A percentile compares a stretch with the other conserved stretches of the same genome.
Evolutionary conservation across 2,888 invertebrate genomes (phyloP).

Genomic region (Lycaena phlaeas): DNA sequence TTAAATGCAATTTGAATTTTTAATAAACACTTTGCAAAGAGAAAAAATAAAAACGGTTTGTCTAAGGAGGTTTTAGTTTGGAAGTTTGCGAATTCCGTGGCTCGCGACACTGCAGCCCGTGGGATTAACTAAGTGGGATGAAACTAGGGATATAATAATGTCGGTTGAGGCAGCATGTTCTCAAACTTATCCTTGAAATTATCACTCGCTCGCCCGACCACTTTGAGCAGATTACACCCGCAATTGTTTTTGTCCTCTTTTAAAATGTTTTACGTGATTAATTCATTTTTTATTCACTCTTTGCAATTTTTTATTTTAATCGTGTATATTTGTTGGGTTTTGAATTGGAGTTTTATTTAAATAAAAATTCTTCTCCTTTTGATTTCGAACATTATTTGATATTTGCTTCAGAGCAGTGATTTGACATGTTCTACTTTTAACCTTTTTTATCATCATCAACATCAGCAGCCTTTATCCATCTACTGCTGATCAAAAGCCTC

Average conservation of each 20-base stretch:
- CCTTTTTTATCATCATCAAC: no score
- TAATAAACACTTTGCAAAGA: no score
- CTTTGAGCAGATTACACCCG: background rate
- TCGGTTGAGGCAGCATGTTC: background rate
- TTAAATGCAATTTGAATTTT: no score
- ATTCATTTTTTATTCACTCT: background rate
- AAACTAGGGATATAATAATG: conserved; percentile 4
- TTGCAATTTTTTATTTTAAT: background rate
- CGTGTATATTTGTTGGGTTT: no score
- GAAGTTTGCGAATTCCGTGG: conserved; percentile 1
- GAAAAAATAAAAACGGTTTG: no score
- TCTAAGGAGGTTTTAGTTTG: background rate
- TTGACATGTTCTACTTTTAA: no score
- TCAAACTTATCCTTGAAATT: background rate
- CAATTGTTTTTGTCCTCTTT: background rate
- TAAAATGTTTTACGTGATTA: background rate
- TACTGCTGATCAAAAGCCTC: no score
- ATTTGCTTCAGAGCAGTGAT: no score
- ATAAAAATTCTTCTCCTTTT: no score
- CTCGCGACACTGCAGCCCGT: background rate
- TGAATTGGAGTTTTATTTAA: no score
- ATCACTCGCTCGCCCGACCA: conserved; percentile 1
- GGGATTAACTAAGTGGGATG: conserved; percentile 1
- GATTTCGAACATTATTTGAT: no score
- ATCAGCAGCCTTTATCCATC: no score